Evolutionary conservation across 2,113 vertebrate species (phyloP), one percentile per base, ranked within the genome.

Genomic region (Corapipo altera): DNA sequence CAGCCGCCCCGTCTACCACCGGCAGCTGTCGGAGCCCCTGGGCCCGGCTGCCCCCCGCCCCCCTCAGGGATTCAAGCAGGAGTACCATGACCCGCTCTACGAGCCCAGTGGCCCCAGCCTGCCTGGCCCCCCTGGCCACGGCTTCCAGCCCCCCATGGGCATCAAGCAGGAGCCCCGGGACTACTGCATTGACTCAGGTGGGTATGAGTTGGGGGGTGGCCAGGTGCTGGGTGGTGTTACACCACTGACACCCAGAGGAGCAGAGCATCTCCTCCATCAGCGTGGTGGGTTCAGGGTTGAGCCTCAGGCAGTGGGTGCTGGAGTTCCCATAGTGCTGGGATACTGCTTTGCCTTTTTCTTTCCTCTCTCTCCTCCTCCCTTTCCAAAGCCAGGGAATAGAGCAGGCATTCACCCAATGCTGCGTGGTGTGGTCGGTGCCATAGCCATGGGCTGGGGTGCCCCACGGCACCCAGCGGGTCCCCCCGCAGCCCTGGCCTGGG

Each of bases 131-230:
- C 89, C 97, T 0, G 92, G 98, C 91, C 97, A 98, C 4, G 88
- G 98, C 71, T 99, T 99, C 98, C 99, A 98, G 95, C 95, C 99
- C 88, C 97, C 98, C 16, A 97, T 99, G 98, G 98, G 98, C 98
- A 99, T 99, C 98, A 99, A 99, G 95, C 99, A 99, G 97, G 99
- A 99, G 97, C 99, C 99, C 30, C 97, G 98, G 28, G 99, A 99
- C 97, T 99, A 98, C 97, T 99, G 99, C 98, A 98, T 99, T 14
- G 99, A 99, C 96, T 99, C 99, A 98, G 99, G 99, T 99, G 88
- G 97, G 99, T 94, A 28, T 0, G 9, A 14, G 43, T 3, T 1
- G 5, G n/a, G 70, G 26, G 8, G 9, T 11, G n/a, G 48, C 27
- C 1, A 14, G 46, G 18, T 16, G 32, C 83, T 2, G 3, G 35